Base-by-base conservation (phyloP, 2,113 vertebrate species). In the Caloenas nicobarica region DNA sequence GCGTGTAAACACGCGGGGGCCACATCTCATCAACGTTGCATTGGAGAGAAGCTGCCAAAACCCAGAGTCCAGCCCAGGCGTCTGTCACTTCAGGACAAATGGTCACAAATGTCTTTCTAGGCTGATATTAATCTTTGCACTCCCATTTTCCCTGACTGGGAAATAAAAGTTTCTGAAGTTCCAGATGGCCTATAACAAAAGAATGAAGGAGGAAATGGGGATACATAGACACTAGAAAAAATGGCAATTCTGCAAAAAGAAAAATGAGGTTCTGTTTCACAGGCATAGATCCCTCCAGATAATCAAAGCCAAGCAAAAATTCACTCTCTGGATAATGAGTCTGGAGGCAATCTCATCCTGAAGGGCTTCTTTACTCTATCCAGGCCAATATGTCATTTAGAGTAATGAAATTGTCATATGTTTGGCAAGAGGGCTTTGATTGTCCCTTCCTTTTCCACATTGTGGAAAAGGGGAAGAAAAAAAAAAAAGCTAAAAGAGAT, bases 221-320 rank as follows among this genome's bases (percentile, higher is more conserved):
- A 78, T 61, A 57, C 29, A 64, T 4, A 66, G 86, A 65, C 33
- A 61, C 22, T 16, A 76, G 65, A 19, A 70, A 88, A 94, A 86
- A 74, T 7, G 0, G 21, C 70, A 84, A 50, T 86, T 88, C 80
- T 53, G 69, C 13, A 31, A 83, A 64, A 94, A 88, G 69, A 88
- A 94, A 92, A 96, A 95, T 83, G 10, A 94, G 11, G 82, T 80
- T 86, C 64, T 85, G 26, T 81, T 95, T 80, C 69, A 78, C 69
- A 84, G 42, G 78, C 72, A 83, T 19, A 93, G 50, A 88, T 64
- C 53, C 48, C 48, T 92, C 42, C 80, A 88, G 73, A 91, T 58
- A 90, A 93, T 65, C 81, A 73, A 88, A 92, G 57, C n/a, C 70
- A 82, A 85, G 78, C 40, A 73, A 88, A 96, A 94, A 90, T 77